These are phyloP conservation scores for Paradoxurus hermaphroditus DNA, from an alignment of 2,113 vertebrate species.

Conservation along the genomic window DNA sequence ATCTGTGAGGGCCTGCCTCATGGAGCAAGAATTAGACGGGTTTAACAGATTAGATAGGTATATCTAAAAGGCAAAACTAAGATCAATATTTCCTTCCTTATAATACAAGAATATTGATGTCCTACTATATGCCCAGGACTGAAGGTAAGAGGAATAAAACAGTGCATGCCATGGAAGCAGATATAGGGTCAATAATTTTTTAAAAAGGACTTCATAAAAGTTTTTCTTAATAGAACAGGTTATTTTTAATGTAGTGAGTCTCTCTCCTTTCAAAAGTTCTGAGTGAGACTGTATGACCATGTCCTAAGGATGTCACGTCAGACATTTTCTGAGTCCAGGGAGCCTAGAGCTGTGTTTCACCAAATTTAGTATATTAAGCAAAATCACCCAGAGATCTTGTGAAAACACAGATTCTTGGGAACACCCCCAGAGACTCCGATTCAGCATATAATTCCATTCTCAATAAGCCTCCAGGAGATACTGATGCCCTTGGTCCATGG, in stretches of 20 bases:
- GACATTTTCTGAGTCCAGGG: constrained; percentile 5
- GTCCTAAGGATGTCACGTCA: neutral
- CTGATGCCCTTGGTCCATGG: neutral
- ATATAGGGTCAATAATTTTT: neutral
- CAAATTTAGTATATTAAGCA: neutral
- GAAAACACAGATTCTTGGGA: neutral
- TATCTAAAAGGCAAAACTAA: neutral
- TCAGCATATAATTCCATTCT: neutral
- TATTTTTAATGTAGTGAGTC: neutral
- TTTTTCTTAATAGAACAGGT: neutral
- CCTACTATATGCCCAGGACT: neutral
- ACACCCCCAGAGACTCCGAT: neutral
- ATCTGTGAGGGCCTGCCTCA: neutral
- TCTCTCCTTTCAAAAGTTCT: neutral
- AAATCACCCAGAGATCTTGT: neutral
- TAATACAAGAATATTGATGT: neutral
- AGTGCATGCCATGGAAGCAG: neutral
- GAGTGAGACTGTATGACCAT: neutral
- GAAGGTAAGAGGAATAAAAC: neutral
- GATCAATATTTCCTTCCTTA: neutral
- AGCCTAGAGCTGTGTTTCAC: neutral
- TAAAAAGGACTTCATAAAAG: neutral
- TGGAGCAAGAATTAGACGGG: neutral
- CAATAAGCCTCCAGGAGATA: neutral
- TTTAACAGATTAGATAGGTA: neutral